Conservation (phyloP, 2,113 vertebrate genomes). For the Phoenicopterus ruber region DNA sequence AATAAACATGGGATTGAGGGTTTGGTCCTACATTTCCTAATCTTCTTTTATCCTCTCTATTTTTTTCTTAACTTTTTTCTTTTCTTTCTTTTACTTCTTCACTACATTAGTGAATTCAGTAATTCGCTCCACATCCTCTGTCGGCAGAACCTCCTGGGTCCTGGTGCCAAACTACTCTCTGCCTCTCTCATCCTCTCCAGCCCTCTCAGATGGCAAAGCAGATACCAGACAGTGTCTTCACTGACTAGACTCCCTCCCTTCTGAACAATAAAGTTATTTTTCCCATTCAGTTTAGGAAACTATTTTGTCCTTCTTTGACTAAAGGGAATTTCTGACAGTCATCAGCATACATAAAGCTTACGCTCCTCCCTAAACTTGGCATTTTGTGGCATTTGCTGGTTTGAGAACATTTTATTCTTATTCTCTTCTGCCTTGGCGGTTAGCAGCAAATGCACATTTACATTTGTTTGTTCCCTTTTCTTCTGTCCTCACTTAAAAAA, state of each 20-base stretch:
- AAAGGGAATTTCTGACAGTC: not conserved
- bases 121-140: not conserved
- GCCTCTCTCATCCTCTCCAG: not conserved
- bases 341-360: not conserved
- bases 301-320: not conserved
- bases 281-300: not conserved
- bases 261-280: not conserved
- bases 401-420: not conserved
- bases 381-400: not conserved
- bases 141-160: not conserved
- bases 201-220: not conserved
- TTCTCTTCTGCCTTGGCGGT: not conserved
- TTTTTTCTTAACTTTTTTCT: not conserved
- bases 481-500: not conserved
- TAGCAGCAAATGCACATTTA: not conserved
- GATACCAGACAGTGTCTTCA: not conserved
- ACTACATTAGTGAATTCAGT: not conserved
- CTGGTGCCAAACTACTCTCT: not conserved
- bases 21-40: not conserved
- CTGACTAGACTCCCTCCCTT: not conserved
- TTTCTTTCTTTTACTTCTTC: not conserved
- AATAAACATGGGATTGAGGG: not conserved
- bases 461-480: not conserved
- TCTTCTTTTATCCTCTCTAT: not conserved
- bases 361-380: not conserved